Evolutionary conservation across 2,797 vertebrate species (phyloP).

Genomic region (Miichthys miiuy): DNA sequence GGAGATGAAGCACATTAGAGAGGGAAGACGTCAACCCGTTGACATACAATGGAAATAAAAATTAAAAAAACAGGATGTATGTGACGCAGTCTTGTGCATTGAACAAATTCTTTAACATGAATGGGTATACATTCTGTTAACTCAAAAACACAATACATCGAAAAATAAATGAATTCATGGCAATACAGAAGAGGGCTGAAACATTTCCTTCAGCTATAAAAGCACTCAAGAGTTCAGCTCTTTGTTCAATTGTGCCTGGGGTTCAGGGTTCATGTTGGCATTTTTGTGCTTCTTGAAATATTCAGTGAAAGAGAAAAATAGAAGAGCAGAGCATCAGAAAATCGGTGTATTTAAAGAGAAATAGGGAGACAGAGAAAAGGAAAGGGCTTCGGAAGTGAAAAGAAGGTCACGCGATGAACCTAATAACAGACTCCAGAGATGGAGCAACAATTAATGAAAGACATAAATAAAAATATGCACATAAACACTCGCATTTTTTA

Average conservation of each 20-base stretch:
- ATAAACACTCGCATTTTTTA: constrained; percentile 66
- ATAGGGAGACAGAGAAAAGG: not conserved
- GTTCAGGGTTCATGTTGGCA: constrained; percentile 54
- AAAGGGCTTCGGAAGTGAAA: constrained; percentile 44
- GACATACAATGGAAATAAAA: constrained; percentile 10
- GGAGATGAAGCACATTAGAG: constrained; percentile 28
- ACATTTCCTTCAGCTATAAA: constrained; percentile 76
- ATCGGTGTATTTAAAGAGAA: constrained; percentile 32
- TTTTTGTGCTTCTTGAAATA: constrained; percentile 71
- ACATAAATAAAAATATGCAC: constrained; percentile 9
- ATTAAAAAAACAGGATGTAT: not conserved
- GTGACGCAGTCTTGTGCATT: not conserved
- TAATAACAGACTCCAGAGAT: constrained; percentile 12
- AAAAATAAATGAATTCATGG: constrained; percentile 40
- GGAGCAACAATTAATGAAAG: constrained; percentile 11
- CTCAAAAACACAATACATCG: constrained; percentile 51
- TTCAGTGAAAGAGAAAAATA: constrained; percentile 64
- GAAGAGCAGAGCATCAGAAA: constrained; percentile 28
- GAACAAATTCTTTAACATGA: constrained; percentile 39
- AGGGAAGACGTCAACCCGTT: constrained; percentile 36
- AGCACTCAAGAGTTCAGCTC: constrained; percentile 71
- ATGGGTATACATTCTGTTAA: constrained; percentile 28
- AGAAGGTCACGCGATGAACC: constrained; percentile 54
- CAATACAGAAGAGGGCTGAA: constrained; percentile 48
- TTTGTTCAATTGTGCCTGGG: constrained; percentile 73